Conservation (phyloP, 2,113 vertebrate species). For the Pelvicachromis taeniatus region DNA sequence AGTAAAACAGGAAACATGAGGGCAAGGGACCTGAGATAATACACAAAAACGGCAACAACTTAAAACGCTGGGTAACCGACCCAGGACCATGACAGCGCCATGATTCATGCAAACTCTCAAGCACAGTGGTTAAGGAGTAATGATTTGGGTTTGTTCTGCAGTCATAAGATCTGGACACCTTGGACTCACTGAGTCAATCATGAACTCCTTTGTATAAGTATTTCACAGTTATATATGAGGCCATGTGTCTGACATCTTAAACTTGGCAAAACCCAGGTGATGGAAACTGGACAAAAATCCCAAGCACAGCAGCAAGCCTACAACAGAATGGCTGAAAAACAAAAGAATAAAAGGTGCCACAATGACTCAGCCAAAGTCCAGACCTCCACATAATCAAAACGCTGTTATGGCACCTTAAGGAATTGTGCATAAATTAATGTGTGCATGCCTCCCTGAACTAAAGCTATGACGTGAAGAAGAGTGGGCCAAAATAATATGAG, state of each 20-base stretch:
- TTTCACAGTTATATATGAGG: background rate
- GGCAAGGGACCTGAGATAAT: too few relatives aligned
- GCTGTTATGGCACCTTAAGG: background rate
- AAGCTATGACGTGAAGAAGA: background rate
- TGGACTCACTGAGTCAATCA: background rate
- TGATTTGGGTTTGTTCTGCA: background rate
- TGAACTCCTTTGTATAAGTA: background rate
- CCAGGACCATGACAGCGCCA: too few relatives aligned
- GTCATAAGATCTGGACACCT: background rate
- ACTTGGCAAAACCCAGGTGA: background rate
- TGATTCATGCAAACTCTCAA: background rate
- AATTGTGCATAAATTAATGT: background rate
- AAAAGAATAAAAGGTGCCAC: background rate
- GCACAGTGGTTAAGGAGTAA: background rate
- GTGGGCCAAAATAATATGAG: background rate
- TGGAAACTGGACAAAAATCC: background rate
- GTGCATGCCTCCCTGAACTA: background rate
- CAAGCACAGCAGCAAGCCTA: background rate
- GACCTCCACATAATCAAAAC: accelerated
- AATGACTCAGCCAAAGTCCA: background rate
- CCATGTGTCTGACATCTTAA: background rate
- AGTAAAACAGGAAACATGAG: too few relatives aligned
- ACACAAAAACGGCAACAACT: too few relatives aligned
- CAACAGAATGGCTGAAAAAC: background rate
- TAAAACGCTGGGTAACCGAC: too few relatives aligned